Percentiles rank a stretch among this genome's conserved stretches.
Evolutionary conservation across 2,797 vertebrate genomes (phyloP).

Genomic region (Spinus olivaceus): DNA sequence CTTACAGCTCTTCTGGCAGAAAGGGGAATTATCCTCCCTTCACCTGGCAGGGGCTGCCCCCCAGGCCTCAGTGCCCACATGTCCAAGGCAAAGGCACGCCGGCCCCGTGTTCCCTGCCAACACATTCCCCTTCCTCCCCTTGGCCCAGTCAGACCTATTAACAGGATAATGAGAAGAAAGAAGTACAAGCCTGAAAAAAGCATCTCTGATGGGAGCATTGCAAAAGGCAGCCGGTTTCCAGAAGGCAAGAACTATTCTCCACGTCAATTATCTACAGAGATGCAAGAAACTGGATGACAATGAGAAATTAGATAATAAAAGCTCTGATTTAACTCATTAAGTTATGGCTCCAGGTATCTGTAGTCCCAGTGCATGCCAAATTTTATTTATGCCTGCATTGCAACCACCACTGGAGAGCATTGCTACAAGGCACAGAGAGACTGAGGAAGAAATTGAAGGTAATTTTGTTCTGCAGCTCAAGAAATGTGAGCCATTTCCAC

Average conservation of each 20-base stretch:
- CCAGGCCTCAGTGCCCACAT: background rate
- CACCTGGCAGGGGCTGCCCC: background rate
- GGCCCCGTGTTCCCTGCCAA: background rate
- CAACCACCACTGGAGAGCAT: background rate
- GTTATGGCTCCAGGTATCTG: conserved; percentile 9
- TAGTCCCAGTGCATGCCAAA: background rate
- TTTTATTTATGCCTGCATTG: background rate
- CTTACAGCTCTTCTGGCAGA: background rate
- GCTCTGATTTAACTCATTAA: conserved; percentile 22
- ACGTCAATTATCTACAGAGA: conserved; percentile 9
- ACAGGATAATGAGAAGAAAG: conserved; percentile 5
- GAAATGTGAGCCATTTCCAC: background rate
- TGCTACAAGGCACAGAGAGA: background rate
- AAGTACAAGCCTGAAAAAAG: background rate
- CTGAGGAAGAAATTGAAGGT: background rate
- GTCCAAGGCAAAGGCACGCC: background rate
- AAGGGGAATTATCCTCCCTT: background rate
- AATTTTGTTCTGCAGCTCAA: background rate
- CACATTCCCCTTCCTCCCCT: background rate
- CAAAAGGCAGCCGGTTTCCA: conserved; percentile 29
- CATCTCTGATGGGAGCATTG: background rate
- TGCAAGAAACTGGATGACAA: background rate
- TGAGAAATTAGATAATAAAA: conserved; percentile 39
- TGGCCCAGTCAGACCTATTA: background rate
- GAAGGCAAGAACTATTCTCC: background rate